phyloP scores from a whole-genome alignment of 2,797 vertebrate species.

The Coluber constrictor region DNA sequence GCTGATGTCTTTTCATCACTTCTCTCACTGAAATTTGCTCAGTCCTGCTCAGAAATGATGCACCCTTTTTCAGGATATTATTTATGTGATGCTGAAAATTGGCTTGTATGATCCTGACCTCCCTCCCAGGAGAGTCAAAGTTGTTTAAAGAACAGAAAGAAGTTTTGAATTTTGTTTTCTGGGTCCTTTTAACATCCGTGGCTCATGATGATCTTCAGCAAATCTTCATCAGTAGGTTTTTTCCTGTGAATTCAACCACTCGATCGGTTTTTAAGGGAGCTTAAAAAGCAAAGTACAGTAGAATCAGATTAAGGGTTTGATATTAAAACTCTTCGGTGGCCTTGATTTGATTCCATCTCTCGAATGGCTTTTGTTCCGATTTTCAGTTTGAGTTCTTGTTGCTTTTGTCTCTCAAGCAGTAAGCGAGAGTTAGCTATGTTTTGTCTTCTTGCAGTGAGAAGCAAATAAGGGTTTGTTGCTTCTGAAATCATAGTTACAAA shows the following conservation, averaged over 20 bases:
- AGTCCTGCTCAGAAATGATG: background rate
- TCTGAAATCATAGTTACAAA: background rate
- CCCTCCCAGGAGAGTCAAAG: background rate
- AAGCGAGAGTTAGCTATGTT: fast-evolving
- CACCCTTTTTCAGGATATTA: background rate
- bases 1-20: too few species aligned
- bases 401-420: background rate
- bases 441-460: background rate
- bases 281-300: background rate
- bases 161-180: background rate
- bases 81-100: background rate
- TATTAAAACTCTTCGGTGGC: background rate
- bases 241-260: background rate
- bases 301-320: background rate
- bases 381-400: background rate
- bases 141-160: background rate
- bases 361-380: background rate
- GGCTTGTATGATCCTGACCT: background rate
- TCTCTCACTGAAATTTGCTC: background rate
- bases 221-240: background rate
- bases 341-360: background rate
- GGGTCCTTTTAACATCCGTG: background rate
- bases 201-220: background rate
- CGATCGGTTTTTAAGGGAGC: background rate
- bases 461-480: background rate